phyloP scores from a whole-genome alignment of 2,797 vertebrate genomes.

The Pampus argenteus region DNA sequence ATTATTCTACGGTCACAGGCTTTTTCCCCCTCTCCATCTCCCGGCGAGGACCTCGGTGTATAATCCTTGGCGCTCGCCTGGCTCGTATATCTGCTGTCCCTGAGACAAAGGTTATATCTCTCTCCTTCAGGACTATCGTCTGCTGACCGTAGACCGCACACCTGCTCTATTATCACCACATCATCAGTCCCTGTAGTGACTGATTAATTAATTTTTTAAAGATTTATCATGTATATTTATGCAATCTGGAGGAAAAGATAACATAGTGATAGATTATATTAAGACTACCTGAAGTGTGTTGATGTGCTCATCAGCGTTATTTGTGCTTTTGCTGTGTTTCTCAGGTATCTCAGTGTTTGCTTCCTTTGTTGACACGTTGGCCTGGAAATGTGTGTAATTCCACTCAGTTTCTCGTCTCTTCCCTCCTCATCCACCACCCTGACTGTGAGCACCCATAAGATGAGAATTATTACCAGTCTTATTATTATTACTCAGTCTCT shows the following conservation, averaged over 20 bases:
- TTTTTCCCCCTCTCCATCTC: conserved; percentile 71
- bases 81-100: conserved; percentile 82
- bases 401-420: conserved; percentile 32
- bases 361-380: conserved; percentile 35
- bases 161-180: conserved; percentile 61
- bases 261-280: conserved; percentile 2
- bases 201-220: conserved; percentile 58
- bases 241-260: conserved; percentile 32
- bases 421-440: conserved; percentile 20
- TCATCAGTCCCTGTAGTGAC: conserved; percentile 50
- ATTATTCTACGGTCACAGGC: conserved; percentile 87
- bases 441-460: conserved; percentile 53
- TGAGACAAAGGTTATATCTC: conserved; percentile 86
- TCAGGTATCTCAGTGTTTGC: conserved; percentile 16
- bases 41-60: conserved; percentile 80
- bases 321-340: neutral
- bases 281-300: conserved; percentile 14
- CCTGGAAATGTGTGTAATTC: conserved; percentile 41
- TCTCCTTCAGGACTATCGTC: conserved; percentile 66
- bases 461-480: conserved; percentile 62
- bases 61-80: conserved; percentile 79
- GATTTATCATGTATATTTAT: conserved; percentile 43
- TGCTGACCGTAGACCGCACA: conserved; percentile 62
- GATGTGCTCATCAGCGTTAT: conserved; percentile 22
- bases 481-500: conserved; percentile 58